These are phyloP conservation scores for Sebastes taczanowskii DNA, from an alignment of 2,797 vertebrate species.

Conservation along the genomic window DNA sequence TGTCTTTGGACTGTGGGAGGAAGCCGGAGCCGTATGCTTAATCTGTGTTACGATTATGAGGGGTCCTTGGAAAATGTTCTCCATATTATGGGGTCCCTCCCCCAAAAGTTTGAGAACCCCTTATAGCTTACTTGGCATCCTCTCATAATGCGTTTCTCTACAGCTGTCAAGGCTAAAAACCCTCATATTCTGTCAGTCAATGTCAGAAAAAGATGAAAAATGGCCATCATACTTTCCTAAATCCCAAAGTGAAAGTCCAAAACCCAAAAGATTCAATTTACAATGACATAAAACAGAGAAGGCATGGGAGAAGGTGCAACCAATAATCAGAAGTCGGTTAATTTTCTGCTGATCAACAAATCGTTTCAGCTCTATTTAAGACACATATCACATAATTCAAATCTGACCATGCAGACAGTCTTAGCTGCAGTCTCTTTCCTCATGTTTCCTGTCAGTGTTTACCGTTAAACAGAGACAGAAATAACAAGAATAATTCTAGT, in stretches of 20 bases:
- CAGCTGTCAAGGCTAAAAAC: constrained; percentile 45
- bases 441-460: not conserved
- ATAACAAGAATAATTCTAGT: not conserved
- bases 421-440: not conserved
- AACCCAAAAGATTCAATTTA: not conserved
- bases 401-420: not conserved
- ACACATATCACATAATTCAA: not conserved
- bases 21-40: too few species aligned
- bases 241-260: not conserved
- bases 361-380: not conserved
- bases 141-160: constrained; percentile 46
- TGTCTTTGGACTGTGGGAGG: too few species aligned
- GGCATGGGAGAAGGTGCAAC: not conserved
- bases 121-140: constrained; percentile 45
- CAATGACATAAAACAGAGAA: not conserved
- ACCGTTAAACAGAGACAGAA: not conserved
- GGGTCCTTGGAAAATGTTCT: too few species aligned
- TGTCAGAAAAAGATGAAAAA: not conserved
- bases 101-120: too few species aligned
- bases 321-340: not conserved
- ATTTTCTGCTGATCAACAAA: not conserved
- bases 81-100: too few species aligned
- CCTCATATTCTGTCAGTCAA: not conserved
- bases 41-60: too few species aligned
- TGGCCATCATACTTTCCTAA: not conserved